phyloP scores from a whole-genome alignment of 2,113 vertebrate species.

The Caretta caretta region DNA sequence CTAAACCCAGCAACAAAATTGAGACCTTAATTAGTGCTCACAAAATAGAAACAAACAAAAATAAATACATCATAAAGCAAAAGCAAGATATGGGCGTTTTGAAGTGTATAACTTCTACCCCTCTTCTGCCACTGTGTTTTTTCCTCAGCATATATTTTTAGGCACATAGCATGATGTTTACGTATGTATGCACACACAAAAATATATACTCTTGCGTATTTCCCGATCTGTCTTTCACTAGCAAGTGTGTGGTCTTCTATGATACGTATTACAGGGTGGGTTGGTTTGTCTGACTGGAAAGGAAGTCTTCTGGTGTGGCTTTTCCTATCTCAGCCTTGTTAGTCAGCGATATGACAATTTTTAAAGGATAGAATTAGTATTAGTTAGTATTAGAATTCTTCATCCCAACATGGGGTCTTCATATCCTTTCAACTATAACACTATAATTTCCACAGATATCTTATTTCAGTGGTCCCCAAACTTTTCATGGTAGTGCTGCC shows the following conservation, averaged over 20 bases:
- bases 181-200: background rate
- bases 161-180: background rate
- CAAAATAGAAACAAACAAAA: background rate
- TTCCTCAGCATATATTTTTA: background rate
- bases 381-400: background rate
- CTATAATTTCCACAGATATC: background rate
- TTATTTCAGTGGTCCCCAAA: too few relatives aligned
- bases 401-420: background rate
- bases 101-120: background rate
- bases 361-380: background rate
- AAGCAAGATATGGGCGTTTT: background rate
- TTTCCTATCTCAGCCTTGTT: background rate
- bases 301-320: rapidly evolving
- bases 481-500: too few relatives aligned
- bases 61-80: background rate
- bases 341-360: background rate
- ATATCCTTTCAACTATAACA: background rate
- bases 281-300: background rate
- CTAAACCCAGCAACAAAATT: background rate
- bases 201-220: background rate
- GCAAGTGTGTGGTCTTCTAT: background rate
- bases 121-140: background rate
- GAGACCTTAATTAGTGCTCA: background rate
- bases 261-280: background rate
- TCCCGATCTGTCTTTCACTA: background rate